Conservation (phyloP, 2,113 vertebrate species). For the Excalfactoria chinensis region DNA sequence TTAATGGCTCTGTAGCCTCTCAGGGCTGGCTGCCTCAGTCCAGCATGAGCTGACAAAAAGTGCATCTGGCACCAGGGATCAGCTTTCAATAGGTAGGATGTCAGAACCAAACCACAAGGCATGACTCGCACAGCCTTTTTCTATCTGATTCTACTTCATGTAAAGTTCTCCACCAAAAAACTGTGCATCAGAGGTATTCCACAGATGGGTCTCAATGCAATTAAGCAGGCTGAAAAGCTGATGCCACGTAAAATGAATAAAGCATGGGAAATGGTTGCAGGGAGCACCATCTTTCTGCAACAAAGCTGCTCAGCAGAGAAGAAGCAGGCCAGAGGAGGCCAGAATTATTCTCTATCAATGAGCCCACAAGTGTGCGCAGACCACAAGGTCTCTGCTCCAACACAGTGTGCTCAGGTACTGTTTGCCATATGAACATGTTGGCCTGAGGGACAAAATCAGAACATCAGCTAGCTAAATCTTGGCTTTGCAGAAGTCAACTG, state of each 20-base stretch:
- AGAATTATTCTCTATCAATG: not conserved
- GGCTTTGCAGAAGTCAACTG: not conserved
- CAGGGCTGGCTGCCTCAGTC: not conserved
- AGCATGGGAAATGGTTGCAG: not conserved
- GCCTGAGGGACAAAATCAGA: not conserved
- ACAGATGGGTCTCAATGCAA: not conserved
- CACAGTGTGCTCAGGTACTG: rapidly evolving
- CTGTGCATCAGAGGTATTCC: not conserved
- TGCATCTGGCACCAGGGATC: not conserved
- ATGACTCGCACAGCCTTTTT: not conserved
- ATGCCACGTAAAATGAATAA: not conserved
- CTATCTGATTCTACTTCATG: not conserved
- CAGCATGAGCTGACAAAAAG: not conserved
- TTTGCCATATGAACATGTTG: rapidly evolving
- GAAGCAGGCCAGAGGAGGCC: not conserved
- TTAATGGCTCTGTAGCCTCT: not conserved
- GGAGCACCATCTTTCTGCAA: not conserved
- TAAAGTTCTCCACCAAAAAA: not conserved
- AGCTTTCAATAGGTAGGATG: not conserved
- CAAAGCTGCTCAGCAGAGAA: not conserved
- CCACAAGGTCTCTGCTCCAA: not conserved
- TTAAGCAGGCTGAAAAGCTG: not conserved
- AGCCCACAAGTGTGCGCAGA: not conserved
- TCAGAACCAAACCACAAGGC: not conserved
- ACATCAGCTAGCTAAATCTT: not conserved